Conservation (phyloP, 2,888 invertebrate species). For the Xanthorhoe spadicearia region DNA sequence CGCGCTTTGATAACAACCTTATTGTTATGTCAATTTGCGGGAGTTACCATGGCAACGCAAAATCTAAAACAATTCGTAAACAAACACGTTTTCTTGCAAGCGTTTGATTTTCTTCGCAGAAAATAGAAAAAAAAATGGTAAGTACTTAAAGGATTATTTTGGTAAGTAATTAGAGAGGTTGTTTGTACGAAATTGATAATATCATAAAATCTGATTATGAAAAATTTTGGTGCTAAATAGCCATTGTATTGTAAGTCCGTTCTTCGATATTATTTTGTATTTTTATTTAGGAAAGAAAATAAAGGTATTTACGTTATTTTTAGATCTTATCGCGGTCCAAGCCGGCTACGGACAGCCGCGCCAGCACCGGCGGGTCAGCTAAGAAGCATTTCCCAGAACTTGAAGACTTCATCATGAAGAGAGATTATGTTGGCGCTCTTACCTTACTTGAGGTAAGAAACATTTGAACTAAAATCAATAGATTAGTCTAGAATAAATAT, state of each 20-base stretch:
- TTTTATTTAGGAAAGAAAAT: too few species aligned
- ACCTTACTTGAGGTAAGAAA: slow-evolving; percentile 93
- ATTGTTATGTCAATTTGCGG: slow-evolving; percentile 23
- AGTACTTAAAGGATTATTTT: slow-evolving; percentile 1
- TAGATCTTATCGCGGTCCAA: slow-evolving; percentile 93
- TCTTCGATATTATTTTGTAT: too few species aligned
- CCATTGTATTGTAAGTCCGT: too few species aligned
- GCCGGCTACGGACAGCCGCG: slow-evolving; percentile 86
- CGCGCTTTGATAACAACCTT: slow-evolving; percentile 30
- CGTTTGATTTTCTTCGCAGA: background rate
- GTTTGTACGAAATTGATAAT: too few species aligned
- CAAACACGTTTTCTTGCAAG: slow-evolving; percentile 42
- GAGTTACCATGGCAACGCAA: slow-evolving; percentile 52
- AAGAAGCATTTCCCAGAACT: slow-evolving; percentile 89
- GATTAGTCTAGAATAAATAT: background rate
- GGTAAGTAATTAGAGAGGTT: too few species aligned
- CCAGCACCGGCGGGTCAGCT: slow-evolving; percentile 58
- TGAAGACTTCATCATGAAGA: slow-evolving; percentile 93
- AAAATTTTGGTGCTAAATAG: too few species aligned
- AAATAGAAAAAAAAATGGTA: slow-evolving; percentile 30
- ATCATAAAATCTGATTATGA: too few species aligned
- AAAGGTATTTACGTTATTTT: too few species aligned
- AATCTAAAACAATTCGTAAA: slow-evolving; percentile 43
- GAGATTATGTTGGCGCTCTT: slow-evolving; percentile 97
- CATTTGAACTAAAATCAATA: too few species aligned